A percentile compares a stretch with the other conserved stretches of the same genome.
These are phyloP conservation scores for Olivierus martensii DNA, from an alignment of 1,140 invertebrate species.

Conservation along the genomic window DNA sequence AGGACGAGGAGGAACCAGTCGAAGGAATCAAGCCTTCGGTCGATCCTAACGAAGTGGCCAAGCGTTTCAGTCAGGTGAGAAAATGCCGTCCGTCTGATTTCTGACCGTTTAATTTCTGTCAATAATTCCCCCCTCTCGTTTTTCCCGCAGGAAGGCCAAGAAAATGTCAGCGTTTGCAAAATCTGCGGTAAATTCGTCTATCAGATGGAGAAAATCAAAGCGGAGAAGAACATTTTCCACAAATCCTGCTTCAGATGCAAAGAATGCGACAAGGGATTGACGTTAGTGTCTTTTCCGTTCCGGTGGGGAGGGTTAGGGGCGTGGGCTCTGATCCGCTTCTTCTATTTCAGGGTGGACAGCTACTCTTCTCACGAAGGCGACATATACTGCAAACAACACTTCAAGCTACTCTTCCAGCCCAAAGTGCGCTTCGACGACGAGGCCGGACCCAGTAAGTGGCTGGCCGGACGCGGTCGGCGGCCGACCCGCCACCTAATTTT, in stretches of 20 bases:
- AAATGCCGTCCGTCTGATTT: no score
- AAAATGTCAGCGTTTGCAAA: constrained; percentile 39
- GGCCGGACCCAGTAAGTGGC: constrained; percentile 12
- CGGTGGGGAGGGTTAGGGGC: no score
- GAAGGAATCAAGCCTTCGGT: background rate
- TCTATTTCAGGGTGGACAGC: constrained; percentile 61
- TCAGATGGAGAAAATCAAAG: constrained; percentile 86
- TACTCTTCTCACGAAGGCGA: constrained; percentile 77
- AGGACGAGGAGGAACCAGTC: background rate
- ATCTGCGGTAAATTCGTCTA: constrained; percentile 73
- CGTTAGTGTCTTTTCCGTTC: constrained; percentile 37
- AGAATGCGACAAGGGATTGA: constrained; percentile 76
- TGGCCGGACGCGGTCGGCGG: no score
- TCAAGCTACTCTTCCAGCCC: constrained; percentile 77
- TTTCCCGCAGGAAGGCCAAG: constrained; percentile 16
- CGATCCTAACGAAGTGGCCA: background rate
- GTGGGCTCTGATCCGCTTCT: no score
- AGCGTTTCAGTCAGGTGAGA: background rate
- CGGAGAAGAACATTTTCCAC: constrained; percentile 71
- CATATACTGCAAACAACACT: constrained; percentile 85
- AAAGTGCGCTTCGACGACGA: constrained; percentile 57
- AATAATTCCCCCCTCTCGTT: no score
- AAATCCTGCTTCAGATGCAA: constrained; percentile 82
- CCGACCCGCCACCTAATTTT: background rate
- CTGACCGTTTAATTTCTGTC: no score